Evolutionary conservation across 2,113 vertebrate genomes (phyloP).

Genomic region (Sinocyclocheilus maitianheensis): DNA sequence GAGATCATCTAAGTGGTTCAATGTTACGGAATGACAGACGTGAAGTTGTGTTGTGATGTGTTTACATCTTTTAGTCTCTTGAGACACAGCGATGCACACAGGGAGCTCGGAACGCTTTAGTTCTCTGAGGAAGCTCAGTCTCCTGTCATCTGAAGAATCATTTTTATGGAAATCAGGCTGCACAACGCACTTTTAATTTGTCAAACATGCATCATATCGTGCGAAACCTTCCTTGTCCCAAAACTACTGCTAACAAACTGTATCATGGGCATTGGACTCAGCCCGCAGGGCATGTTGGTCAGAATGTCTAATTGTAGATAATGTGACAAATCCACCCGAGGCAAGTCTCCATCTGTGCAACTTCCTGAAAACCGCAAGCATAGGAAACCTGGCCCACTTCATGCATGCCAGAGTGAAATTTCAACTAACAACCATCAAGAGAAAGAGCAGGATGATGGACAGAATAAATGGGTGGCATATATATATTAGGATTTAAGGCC

Average conservation of each 20-base stretch:
- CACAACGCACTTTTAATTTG: slow-evolving; percentile 35
- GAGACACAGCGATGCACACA: not conserved
- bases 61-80: slow-evolving; percentile 14
- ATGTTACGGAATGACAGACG: slow-evolving; percentile 5
- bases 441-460: not conserved
- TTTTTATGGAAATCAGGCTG: slow-evolving; percentile 55
- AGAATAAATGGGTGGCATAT: not conserved
- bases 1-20: slow-evolving; percentile 3
- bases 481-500: not conserved
- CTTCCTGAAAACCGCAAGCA: not conserved
- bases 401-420: slow-evolving; percentile 15
- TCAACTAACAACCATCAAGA: not conserved
- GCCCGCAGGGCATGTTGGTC: slow-evolving; percentile 38
- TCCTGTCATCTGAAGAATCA: slow-evolving; percentile 33
- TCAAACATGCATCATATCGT: slow-evolving; percentile 14
- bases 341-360: slow-evolving; percentile 40
- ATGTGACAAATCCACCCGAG: slow-evolving; percentile 37
- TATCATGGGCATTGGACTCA: slow-evolving; percentile 40
- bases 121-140: slow-evolving; percentile 32
- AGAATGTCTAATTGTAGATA: slow-evolving; percentile 43
- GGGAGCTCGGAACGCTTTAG: slow-evolving; percentile 1
- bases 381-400: not conserved
- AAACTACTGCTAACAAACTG: slow-evolving; percentile 48
- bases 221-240: slow-evolving; percentile 22
- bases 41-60: slow-evolving; percentile 17